phyloP scores from a whole-genome alignment of 2,797 vertebrate genomes.

The Peromyscus nudipes region DNA sequence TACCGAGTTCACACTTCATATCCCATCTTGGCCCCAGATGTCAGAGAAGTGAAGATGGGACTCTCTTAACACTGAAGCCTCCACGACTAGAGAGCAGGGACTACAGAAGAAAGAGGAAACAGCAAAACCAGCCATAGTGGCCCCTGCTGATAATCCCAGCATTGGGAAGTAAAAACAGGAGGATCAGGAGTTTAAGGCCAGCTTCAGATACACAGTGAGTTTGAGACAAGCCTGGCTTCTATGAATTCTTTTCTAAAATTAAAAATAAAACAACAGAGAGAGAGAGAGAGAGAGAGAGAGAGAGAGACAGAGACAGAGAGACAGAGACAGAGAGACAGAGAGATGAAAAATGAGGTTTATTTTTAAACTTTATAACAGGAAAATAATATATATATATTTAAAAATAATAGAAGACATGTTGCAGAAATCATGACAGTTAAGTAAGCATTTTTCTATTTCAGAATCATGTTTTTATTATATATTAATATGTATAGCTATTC shows the following conservation, averaged over 20 bases:
- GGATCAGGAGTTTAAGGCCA: not conserved
- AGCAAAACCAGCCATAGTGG: not conserved
- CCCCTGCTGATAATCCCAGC: not conserved
- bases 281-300: no score
- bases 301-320: no score
- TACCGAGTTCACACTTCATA: constrained; percentile 13
- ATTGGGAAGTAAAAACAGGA: not conserved
- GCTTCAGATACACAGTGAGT: not conserved
- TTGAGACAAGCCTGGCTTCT: not conserved
- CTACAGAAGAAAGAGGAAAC: not conserved
- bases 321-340: no score
- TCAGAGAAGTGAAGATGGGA: constrained; percentile 30
- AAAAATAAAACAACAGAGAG: not conserved
- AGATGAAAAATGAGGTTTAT: not conserved
- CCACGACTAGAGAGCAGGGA: not conserved
- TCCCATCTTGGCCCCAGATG: not conserved
- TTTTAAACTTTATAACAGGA: constrained; percentile 18
- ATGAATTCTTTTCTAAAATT: not conserved
- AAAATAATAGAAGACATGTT: constrained; percentile 21
- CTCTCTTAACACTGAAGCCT: constrained; percentile 26
- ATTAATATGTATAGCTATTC: not conserved
- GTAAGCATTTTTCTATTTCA: not conserved
- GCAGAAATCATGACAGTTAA: not conserved
- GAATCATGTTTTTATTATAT: not conserved
- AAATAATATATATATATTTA: constrained; percentile 8